Evolutionary conservation across 2,113 vertebrate species (phyloP).

Genomic region (Dromiciops gliroides): DNA sequence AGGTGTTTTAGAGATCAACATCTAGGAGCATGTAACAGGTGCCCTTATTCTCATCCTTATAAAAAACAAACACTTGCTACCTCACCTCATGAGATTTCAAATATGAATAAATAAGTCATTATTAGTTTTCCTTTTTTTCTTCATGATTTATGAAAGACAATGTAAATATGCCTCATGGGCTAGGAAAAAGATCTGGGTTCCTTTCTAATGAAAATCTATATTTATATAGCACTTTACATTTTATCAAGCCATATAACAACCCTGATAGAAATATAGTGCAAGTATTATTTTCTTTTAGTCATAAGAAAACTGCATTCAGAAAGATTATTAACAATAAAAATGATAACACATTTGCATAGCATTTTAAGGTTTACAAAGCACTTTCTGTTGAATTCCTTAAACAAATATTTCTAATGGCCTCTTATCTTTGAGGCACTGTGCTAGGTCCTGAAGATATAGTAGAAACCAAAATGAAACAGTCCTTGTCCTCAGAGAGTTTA

Average conservation of each 20-base stretch:
- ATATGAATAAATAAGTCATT: neutral
- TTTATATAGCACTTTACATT: neutral
- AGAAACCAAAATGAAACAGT: neutral
- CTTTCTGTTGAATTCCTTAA: neutral
- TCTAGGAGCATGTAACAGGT: neutral
- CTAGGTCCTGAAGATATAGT: neutral
- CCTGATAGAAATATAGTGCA: neutral
- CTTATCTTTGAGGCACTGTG: neutral
- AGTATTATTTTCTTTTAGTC: neutral
- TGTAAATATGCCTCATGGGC: neutral
- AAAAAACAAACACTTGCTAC: neutral
- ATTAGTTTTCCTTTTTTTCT: neutral
- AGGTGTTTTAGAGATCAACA: neutral
- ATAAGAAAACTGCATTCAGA: neutral
- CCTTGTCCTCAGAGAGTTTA: neutral
- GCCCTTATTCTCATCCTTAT: neutral
- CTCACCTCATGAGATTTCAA: neutral
- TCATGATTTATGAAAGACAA: conserved; percentile 21
- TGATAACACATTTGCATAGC: neutral
- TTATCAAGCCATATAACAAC: neutral
- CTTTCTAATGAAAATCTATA: neutral
- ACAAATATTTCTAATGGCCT: neutral
- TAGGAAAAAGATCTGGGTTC: neutral
- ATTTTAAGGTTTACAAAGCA: neutral
- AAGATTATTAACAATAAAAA: neutral